Base-by-base conservation (phyloP, 2,888 invertebrate genomes). In the Drosophila limbata region DNA sequence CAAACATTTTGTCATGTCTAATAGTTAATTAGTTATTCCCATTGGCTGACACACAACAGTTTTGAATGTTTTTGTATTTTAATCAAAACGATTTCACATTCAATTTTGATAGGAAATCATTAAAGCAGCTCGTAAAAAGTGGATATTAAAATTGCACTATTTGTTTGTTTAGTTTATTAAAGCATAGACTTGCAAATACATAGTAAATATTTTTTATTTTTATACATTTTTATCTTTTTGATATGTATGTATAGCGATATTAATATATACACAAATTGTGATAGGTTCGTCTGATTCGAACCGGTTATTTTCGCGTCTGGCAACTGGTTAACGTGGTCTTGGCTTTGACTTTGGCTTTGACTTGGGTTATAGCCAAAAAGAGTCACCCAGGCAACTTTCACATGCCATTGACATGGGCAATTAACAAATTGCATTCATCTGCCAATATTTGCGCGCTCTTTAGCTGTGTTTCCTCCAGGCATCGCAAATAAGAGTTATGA, bases 341-440 rank as follows among this genome's bases (percentile, higher is more conserved):
- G 40, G 9, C n/a, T 19, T 40, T 31, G 37, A 19, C 21, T 51
- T 42, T 42, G 42, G 33, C 10, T 17, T 53, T 52, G 40, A 69
- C 69, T 65, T 52, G 44, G 31, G 17, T 40, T 15, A 6, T 45
- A 45, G 45, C 56, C 63, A 78, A 79, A 84, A 82, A 72, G 72
- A 73, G 73, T 74, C 55, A 47, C 72, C 73, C 70, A 76, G 60
- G 68, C 84, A 86, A 84, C 84, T 84, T 86, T 84, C 84, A 84
- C 84, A 87, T 87, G 87, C 77, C 80, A 79, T 73, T 81, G 81
- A 79, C 74, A 71, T 57, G 31, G 51, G 39, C 84, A 84, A 84
- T 84, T 84, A 72, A 69, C 69, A 61, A 70, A 84, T 81, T 73
- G 77, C 75, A 63, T 31, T 37, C 35, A 62, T 21, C 35, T 39